Base-by-base conservation (phyloP, 2,113 vertebrate species). In the Plectropomus leopardus region DNA sequence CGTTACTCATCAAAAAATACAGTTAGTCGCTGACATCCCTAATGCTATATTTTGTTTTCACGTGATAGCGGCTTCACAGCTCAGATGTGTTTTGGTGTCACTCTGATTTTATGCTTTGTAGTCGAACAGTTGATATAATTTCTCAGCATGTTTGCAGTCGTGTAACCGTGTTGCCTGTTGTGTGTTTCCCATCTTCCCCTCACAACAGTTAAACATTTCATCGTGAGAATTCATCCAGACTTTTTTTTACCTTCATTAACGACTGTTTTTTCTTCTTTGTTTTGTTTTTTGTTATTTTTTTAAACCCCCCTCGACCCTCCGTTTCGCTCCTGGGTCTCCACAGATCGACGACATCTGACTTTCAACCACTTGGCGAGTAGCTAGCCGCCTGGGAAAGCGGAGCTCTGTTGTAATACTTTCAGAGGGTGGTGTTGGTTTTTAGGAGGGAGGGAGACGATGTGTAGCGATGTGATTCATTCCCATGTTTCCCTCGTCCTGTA, bases 361-460 rank as follows among this genome's bases (percentile, higher is more conserved):
- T 42, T 86, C 85, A 55, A 88, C 86, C 75, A 83, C 87, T 90
- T 66, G 94, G 93, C 94, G 94, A 93, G 94, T 95, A 93, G 88
- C 80, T 90, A 88, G 68, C 85, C 76, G 82, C 76, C 81, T 65
- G 86, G 82, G 71, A 81, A 76, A 88, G 76, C 84, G 54, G 73
- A 73, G 55, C 11, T 4, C 53, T 1, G 53, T 72, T 68, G 71
- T 69, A 23, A 44, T 42, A 21, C n/a, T 28, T 67, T 50, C 59
- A 24, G 69, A 75, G 67, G 68, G 66, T 47, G 75, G 55, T 72
- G 0, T 51, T 40, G n/a, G 4, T 51, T 16, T 8, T 1, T 19
- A 55, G 75, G 42, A 1, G 44, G 26, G 60, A 59, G 77, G 55
- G 58, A 16, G 16, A 19, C 17, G 45, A 13, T 55, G 44, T 67